These are phyloP conservation scores for Diogma glabrata DNA, from an alignment of 2,888 invertebrate genomes.

Conservation along the genomic window DNA sequence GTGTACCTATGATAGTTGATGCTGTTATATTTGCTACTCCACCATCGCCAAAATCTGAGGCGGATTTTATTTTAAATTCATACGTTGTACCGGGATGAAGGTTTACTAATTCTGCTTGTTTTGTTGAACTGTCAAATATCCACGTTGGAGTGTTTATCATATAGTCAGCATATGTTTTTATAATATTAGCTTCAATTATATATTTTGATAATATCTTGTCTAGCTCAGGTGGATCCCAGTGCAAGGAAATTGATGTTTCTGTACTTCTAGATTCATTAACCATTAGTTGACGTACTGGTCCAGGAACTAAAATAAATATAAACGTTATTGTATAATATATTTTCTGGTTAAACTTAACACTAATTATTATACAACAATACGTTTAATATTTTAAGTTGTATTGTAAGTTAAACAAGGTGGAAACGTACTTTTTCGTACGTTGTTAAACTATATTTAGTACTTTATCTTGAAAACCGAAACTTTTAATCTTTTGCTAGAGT, in stretches of 20 bases:
- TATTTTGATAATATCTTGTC: slow-evolving; percentile 44
- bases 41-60: slow-evolving; percentile 48
- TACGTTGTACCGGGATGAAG: slow-evolving; percentile 66
- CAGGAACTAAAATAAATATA: slow-evolving; percentile 40
- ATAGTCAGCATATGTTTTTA: slow-evolving; percentile 46
- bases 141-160: slow-evolving; percentile 42
- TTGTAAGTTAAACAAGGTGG: no score
- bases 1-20: slow-evolving; percentile 58
- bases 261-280: slow-evolving; percentile 29
- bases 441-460: no score
- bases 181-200: slow-evolving; percentile 41
- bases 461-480: no score
- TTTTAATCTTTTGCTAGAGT: no score
- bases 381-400: no score
- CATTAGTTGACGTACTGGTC: slow-evolving; percentile 51
- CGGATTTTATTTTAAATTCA: slow-evolving; percentile 58
- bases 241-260: slow-evolving; percentile 47
- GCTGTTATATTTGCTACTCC: slow-evolving; percentile 42
- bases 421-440: no score
- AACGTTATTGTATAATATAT: no score
- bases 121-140: slow-evolving; percentile 47
- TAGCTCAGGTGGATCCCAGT: slow-evolving; percentile 46
- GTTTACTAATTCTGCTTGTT: slow-evolving; percentile 45
- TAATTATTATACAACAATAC: no score
- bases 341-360: no score